These are phyloP conservation scores for Tribolium madens DNA, from an alignment of 1,140 invertebrate species.

Conservation along the genomic window DNA sequence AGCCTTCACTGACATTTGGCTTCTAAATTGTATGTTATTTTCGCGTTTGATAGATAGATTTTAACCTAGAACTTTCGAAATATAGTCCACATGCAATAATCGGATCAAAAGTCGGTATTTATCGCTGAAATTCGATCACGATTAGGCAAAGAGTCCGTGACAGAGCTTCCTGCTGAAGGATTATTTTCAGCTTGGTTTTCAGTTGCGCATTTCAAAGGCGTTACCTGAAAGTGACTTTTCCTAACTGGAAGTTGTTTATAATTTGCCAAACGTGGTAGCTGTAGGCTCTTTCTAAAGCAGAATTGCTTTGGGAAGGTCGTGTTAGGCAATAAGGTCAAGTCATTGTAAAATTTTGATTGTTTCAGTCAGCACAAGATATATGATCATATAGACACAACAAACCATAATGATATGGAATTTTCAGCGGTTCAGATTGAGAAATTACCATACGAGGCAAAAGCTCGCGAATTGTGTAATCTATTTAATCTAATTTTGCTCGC, in stretches of 20 bases:
- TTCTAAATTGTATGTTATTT: conserved; percentile 28
- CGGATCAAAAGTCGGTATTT: not conserved
- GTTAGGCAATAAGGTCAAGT: conserved; percentile 23
- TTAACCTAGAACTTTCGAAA: conserved; percentile 33
- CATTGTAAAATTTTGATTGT: conserved; percentile 35
- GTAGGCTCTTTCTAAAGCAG: conserved; percentile 5
- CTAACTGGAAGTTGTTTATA: not conserved
- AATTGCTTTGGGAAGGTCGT: conserved; percentile 29
- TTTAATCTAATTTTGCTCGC: conserved; percentile 12
- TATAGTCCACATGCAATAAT: conserved; percentile 14
- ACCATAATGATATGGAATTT: conserved; percentile 1
- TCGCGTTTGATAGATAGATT: not conserved
- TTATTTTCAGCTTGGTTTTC: not conserved
- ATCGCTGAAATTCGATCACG: too few relatives aligned
- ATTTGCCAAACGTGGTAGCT: conserved; percentile 4
- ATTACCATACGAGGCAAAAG: conserved; percentile 10
- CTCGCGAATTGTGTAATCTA: not conserved
- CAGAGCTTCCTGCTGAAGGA: conserved; percentile 11
- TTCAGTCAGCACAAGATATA: conserved; percentile 14
- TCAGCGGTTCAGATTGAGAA: not conserved
- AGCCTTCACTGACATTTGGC: conserved; percentile 24
- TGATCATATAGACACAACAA: conserved; percentile 25
- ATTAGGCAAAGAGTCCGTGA: conserved; percentile 1
- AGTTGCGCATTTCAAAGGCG: conserved; percentile 2
- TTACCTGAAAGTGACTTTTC: not conserved